phyloP scores from a whole-genome alignment of 2,888 invertebrate species.

The Octonoba sinensis region DNA sequence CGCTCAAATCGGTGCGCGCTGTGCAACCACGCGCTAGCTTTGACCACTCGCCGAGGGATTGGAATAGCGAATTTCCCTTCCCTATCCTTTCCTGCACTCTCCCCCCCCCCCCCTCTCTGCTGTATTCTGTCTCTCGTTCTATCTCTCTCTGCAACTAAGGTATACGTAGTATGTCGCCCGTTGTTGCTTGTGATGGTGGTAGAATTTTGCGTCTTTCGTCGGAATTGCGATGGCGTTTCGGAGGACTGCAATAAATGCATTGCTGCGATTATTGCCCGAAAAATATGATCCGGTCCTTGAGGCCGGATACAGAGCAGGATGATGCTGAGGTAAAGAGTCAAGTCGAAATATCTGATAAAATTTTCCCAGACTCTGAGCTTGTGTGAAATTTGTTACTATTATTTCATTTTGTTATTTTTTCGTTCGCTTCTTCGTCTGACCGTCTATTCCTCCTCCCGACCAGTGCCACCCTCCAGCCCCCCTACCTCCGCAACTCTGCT shows the following conservation, averaged over 20 bases:
- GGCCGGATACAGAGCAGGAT: conserved; percentile 23
- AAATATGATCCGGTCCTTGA: conserved; percentile 14
- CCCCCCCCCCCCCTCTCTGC: conserved; percentile 1
- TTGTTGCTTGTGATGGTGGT: conserved; percentile 43
- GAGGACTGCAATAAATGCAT: conserved; percentile 21
- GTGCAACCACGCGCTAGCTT: conserved; percentile 63
- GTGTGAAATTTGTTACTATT: conserved; percentile 6
- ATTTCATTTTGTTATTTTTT: conserved; percentile 10
- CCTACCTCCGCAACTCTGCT: conserved; percentile 2
- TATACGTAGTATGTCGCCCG: conserved; percentile 63
- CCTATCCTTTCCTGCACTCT: conserved; percentile 6
- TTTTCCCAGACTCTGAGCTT: conserved; percentile 26
- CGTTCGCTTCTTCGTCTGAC: conserved; percentile 6
- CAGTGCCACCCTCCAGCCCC: conserved; percentile 9
- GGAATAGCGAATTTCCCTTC: conserved; percentile 60
- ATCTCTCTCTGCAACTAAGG: conserved; percentile 33
- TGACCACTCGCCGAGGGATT: conserved; percentile 63
- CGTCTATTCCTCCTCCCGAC: conserved; percentile 24
- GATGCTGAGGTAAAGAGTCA: conserved; percentile 53
- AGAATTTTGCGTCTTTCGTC: conserved; percentile 49
- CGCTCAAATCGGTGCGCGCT: conserved; percentile 60
- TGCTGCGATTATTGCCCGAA: conserved; percentile 11
- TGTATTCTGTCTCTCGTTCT: too few species aligned
- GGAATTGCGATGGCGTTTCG: conserved; percentile 22
- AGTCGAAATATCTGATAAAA: too few species aligned